Base-by-base conservation (phyloP, 2,797 vertebrate species). In the Gymnothorax javanicus region DNA sequence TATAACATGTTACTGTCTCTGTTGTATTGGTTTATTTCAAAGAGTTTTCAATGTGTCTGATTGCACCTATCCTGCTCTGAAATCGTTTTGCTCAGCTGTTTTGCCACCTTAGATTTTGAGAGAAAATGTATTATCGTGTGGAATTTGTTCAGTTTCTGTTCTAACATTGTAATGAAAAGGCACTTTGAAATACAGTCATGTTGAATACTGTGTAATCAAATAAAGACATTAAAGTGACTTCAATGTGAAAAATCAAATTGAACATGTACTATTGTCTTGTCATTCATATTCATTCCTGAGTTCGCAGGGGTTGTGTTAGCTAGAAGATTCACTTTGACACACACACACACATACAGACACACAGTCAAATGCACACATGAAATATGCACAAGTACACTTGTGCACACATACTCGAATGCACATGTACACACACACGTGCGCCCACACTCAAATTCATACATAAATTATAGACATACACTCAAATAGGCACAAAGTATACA, bases 391-490 rank as follows among this genome's bases (percentile, higher is more conserved):
- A 43, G 33, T 43, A 43, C 33, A 43, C 33, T 43, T 43, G 33
- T 43, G 33, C 33, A 43, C 33, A 43, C 33, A 43, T 43, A 43
- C 33, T 43, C 33, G 33, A 43, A 43, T 64, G 20, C 62, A 64
- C 59, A 3, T 17, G 59, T 17, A 12, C 59, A 17, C 59, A 62
- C 13, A 17, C 59, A 62, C 8, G 3, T 17, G 20, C 59, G 11
- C 59, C 13, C 13, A 62, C 95, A 93, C 93, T 91, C 90, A 91
- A 93, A 91, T 90, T 25, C 91, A 92, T 90, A 92, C 92, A 89
- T 94, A 94, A 93, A 90, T 93, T 91, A 92, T 85, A 89, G 93
- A 94, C 91, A 94, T 94, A 93, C 93, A 92, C 93, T 93, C 93
- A 62, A 3, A 5, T 93, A 94, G 92, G 90, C 89, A 87, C 69